Evolutionary conservation across 2,888 invertebrate species (phyloP).

Genomic region (Torymus texanus): DNA sequence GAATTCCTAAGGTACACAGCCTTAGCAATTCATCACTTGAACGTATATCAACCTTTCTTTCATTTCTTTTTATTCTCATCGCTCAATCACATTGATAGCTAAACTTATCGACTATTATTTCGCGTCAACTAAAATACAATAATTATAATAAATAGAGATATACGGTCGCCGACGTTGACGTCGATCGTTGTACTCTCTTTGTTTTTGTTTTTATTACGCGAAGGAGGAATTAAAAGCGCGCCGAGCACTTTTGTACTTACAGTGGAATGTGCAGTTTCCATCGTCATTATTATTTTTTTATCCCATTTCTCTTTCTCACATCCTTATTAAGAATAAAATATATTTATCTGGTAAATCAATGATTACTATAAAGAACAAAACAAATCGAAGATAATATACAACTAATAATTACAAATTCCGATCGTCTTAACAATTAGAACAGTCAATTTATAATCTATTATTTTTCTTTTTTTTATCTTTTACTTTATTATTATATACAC

Average conservation of each 20-base stretch:
- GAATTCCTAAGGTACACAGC: conserved; percentile 51
- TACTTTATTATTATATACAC: conserved; percentile 43
- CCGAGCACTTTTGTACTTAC: conserved; percentile 64
- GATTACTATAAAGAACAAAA: conserved; percentile 20
- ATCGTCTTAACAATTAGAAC: conserved; percentile 54
- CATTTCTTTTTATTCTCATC: no score
- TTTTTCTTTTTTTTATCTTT: conserved; percentile 1
- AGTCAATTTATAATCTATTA: conserved; percentile 48
- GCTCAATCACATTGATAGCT: conserved; percentile 52
- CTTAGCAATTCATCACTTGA: conserved; percentile 52
- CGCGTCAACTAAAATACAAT: conserved; percentile 47
- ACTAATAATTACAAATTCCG: conserved; percentile 45
- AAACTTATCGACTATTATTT: conserved; percentile 48
- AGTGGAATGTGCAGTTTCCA: conserved; percentile 65
- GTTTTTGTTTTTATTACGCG: no score
- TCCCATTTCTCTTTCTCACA: neutral
- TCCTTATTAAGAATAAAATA: conserved; percentile 41
- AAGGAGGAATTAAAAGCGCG: conserved; percentile 51
- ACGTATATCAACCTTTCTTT: conserved; percentile 47
- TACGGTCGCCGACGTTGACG: no score
- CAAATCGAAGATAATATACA: conserved; percentile 7
- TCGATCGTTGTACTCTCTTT: no score
- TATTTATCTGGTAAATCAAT: conserved; percentile 55
- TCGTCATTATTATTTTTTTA: conserved; percentile 22
- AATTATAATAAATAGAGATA: neutral